Percentiles rank a stretch among this genome's conserved stretches.
Conservation (phyloP, 1,140 invertebrate genomes). For the Drosophila nebulosa region DNA sequence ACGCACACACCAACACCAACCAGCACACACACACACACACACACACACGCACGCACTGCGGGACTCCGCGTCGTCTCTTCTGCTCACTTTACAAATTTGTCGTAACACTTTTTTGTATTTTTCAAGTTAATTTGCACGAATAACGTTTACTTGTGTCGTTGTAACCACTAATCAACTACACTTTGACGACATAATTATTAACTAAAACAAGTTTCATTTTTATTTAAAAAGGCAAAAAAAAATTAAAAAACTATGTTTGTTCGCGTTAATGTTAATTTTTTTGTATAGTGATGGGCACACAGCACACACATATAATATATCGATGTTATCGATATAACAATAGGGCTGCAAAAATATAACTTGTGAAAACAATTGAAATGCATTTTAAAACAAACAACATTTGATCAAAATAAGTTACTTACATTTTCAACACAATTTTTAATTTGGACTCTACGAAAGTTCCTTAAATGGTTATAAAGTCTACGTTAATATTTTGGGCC, state of each 20-base stretch:
- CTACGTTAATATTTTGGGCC: background rate
- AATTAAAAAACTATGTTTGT: conserved; percentile 33
- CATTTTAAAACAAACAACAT: background rate
- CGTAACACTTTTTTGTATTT: background rate
- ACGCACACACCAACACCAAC: conserved; percentile 29
- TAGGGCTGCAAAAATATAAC: conserved; percentile 3
- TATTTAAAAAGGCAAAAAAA: conserved; percentile 40
- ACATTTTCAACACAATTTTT: background rate
- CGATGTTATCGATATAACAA: conserved; percentile 1
- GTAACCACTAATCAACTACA: conserved; percentile 22
- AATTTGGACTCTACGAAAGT: background rate
- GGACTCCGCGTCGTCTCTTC: background rate
- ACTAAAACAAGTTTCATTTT: conserved; percentile 35
- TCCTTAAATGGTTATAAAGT: background rate
- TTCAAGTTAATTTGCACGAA: conserved; percentile 6
- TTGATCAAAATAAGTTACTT: background rate
- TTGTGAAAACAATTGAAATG: background rate
- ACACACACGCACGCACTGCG: background rate
- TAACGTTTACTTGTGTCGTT: background rate
- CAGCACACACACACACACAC: conserved; percentile 25
- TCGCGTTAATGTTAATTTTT: conserved; percentile 3
- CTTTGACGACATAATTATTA: conserved; percentile 34
- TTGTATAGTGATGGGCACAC: background rate
- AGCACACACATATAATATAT: background rate
- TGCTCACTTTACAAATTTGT: background rate